These are phyloP conservation scores for Erpornis zantholeuca DNA, from an alignment of 2,113 vertebrate genomes.

Conservation along the genomic window DNA sequence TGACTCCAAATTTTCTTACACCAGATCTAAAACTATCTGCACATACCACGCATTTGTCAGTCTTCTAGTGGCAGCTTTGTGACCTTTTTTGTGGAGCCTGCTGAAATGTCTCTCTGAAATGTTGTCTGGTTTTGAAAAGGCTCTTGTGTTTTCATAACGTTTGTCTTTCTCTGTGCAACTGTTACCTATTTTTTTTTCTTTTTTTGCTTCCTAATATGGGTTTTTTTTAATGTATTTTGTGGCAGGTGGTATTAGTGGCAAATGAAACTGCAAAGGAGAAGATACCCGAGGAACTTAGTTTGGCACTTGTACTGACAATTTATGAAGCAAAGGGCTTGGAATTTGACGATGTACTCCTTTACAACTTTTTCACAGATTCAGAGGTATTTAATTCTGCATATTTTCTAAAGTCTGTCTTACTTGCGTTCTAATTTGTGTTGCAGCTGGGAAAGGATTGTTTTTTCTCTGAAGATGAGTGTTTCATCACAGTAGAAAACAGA, in stretches of 20 bases:
- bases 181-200: not conserved
- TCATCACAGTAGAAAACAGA: not conserved
- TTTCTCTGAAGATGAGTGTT: not conserved
- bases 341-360: conserved; percentile 84
- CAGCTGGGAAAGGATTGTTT: not conserved
- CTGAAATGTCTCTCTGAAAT: not conserved
- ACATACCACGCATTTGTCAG: not conserved
- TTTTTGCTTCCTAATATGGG: not conserved
- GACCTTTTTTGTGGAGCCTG: not conserved
- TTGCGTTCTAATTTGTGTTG: not conserved
- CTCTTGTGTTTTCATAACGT: not conserved
- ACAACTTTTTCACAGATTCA: conserved; percentile 85
- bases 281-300: conserved; percentile 79
- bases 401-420: not conserved
- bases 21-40: not conserved
- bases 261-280: conserved; percentile 81
- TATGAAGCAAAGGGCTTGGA: conserved; percentile 85
- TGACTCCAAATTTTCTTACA: not conserved
- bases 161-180: not conserved
- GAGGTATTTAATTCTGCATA: conserved; percentile 66
- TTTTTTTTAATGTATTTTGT: not conserved
- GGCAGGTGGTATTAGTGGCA: conserved; percentile 79
- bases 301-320: conserved; percentile 81
- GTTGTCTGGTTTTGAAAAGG: not conserved
- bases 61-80: not conserved